These are phyloP conservation scores for Melieria picta DNA, from an alignment of 2,888 invertebrate genomes.

Conservation along the genomic window DNA sequence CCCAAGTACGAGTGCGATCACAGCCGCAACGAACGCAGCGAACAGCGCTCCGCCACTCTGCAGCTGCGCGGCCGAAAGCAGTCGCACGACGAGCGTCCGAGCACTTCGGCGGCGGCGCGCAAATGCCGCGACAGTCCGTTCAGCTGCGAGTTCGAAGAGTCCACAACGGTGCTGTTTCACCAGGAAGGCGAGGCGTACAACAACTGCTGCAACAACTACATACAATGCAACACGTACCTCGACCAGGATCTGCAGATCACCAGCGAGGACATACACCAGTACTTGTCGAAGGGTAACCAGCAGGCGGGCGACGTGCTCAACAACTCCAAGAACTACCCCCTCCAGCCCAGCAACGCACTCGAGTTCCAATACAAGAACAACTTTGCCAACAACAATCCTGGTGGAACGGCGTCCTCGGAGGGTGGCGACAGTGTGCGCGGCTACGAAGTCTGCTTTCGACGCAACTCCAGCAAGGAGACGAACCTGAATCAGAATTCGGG, in stretches of 20 bases:
- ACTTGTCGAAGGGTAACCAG: constrained; percentile 62
- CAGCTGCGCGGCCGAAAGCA: constrained; percentile 46
- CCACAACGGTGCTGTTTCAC: constrained; percentile 65
- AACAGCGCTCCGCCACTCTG: constrained; percentile 29
- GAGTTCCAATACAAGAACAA: constrained; percentile 66
- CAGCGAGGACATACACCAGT: constrained; percentile 65
- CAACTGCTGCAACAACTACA: constrained; percentile 66
- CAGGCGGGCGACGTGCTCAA: constrained; percentile 59
- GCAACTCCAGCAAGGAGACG: constrained; percentile 62
- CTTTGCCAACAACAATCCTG: constrained; percentile 56
- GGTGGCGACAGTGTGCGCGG: constrained; percentile 46
- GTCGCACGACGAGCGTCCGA: constrained; percentile 52
- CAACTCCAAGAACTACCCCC: constrained; percentile 64
- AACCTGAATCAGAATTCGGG: constrained; percentile 61
- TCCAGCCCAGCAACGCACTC: constrained; percentile 63
- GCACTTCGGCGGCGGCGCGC: constrained; percentile 51
- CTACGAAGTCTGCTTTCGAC: constrained; percentile 51
- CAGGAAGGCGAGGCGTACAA: constrained; percentile 65
- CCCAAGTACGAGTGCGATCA: constrained; percentile 24
- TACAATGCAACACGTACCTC: constrained; percentile 64
- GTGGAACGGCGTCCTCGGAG: constrained; percentile 46
- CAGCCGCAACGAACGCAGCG: constrained; percentile 31
- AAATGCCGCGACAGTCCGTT: constrained; percentile 59
- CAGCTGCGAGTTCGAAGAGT: constrained; percentile 60
- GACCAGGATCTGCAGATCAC: constrained; percentile 66